These are phyloP conservation scores for Cochlearius cochlearius DNA, from an alignment of 2,113 vertebrate species.

Conservation along the genomic window DNA sequence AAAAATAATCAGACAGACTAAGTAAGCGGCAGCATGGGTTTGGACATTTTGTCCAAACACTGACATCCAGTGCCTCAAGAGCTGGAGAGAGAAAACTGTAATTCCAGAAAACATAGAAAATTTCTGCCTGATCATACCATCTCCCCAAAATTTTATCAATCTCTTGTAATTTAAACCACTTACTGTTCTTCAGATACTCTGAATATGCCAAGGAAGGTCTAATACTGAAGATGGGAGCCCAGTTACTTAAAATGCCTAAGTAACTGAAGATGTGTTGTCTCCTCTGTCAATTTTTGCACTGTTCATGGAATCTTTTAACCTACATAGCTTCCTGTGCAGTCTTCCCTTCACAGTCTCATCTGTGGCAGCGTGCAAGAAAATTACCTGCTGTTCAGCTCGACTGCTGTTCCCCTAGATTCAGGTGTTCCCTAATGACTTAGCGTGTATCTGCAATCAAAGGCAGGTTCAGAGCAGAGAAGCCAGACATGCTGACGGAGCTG, in stretches of 20 bases:
- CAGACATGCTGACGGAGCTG: background rate
- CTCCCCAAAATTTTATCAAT: background rate
- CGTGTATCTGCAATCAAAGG: background rate
- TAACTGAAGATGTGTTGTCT: background rate
- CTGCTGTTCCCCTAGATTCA: background rate
- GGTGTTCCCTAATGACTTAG: background rate
- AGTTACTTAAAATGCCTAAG: background rate
- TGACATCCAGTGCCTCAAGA: background rate
- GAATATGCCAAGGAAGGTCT: background rate
- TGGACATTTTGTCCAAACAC: background rate
- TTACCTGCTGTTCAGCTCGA: background rate
- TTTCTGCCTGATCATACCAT: background rate
- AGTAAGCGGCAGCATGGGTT: background rate
- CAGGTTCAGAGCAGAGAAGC: background rate
- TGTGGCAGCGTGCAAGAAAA: background rate
- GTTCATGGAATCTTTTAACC: background rate
- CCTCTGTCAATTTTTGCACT: background rate
- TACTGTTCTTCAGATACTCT: background rate
- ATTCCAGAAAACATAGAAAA: background rate
- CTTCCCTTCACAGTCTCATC: background rate
- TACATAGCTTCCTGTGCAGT: background rate
- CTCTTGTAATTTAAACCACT: background rate
- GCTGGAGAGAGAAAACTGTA: background rate
- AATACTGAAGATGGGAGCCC: background rate
- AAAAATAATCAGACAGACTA: background rate